Base-by-base conservation (phyloP, 2,888 invertebrate species). In the Rotaria sp. region DNA sequence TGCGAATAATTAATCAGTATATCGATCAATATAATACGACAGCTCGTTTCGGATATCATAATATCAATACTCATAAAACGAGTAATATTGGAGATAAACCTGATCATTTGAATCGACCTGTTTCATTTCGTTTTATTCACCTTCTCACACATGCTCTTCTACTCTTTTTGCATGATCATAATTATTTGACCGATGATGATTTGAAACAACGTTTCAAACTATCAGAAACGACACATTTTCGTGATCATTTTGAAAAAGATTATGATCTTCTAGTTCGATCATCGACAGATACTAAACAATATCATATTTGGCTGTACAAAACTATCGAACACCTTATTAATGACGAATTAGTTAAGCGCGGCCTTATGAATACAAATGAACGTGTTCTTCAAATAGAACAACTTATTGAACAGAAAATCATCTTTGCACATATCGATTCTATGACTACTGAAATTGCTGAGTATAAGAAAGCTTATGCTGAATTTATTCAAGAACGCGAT, bases 221-320 rank as follows among this genome's bases (percentile, higher is more conserved):
- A 41, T 8, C 41, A 41, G 8, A 3, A 41, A 41, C 8, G 4
- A 24, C 55, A 8, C 38, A 74, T 74, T 74, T 74, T 74, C 15
- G 38, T 38, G 74, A 74, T 26, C 74, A 74, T 38, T 74, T 35
- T 38, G 74, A 74, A 38, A 74, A 74, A 74, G 74, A 74, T 74
- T 74, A 74, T 38, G 3, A 3, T 21, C 30, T 74, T 35, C 15
- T 74, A 11, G 3, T 1, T 1, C 30, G 38, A 21, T 13, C n/a
- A 35, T 26, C 38, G 15, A 38, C 38, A 4, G 74, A 74, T 35
- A 30, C 15, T 35, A 15, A 74, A 35, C 18, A 74, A 74, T 74
- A 38, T 74, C 38, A 35, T 38, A 38, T 74, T 21, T 74, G 74
- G 74, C 13, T 74, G 2, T 74, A 74, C 21, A 74, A 74, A 74